phyloP scores from a whole-genome alignment of 2,797 vertebrate genomes.

The Paramormyrops hopkinsi region DNA sequence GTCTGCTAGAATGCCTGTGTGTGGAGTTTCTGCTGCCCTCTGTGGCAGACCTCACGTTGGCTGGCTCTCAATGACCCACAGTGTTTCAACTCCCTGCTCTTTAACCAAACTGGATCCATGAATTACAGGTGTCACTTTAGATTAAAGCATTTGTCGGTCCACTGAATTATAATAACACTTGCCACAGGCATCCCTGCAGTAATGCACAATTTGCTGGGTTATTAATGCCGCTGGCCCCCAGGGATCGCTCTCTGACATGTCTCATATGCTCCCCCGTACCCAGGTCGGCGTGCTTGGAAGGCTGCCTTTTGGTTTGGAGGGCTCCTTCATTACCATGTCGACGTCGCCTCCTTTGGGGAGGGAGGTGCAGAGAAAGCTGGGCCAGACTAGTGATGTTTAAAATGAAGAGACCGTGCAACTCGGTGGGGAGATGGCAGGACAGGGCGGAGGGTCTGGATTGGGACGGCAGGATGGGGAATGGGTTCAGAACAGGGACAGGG shows the following conservation, averaged over 20 bases:
- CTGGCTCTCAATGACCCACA: neutral
- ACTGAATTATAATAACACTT: conserved; percentile 12
- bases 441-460: neutral
- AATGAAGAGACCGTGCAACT: neutral
- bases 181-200: neutral
- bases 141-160: neutral
- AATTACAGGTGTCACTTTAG: neutral
- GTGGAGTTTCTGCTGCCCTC: neutral
- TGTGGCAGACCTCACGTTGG: neutral
- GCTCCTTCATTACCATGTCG: neutral
- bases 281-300: neutral
- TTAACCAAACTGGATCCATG: neutral
- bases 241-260: neutral
- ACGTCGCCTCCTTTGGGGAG: neutral
- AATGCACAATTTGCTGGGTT: neutral
- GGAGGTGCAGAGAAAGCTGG: neutral
- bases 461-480: neutral
- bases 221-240: neutral
- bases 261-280: neutral
- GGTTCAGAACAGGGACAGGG: neutral
- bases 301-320: neutral
- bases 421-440: neutral
- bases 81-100: neutral
- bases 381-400: neutral
- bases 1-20: neutral